A percentile compares a stretch with the other conserved stretches of the same genome.
These are phyloP conservation scores for Macrosiphum euphorbiae DNA, from an alignment of 2,888 invertebrate species.

Conservation along the genomic window DNA sequence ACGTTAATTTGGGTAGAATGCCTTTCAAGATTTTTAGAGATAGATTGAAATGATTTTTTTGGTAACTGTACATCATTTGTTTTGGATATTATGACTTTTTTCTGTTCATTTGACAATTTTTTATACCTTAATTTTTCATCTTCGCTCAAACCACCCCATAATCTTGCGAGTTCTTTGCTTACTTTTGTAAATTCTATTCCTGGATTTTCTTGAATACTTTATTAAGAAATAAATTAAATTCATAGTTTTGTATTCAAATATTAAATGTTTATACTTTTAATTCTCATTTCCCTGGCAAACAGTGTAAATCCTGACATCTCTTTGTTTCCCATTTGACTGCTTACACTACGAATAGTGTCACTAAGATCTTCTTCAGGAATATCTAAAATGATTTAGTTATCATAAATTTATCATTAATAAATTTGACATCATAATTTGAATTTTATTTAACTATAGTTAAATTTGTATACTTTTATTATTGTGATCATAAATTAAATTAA, in stretches of 20 bases:
- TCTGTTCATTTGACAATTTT: conserved; percentile 67
- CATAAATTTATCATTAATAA: too few relatives aligned
- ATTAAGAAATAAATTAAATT: conserved; percentile 29
- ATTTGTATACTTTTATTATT: background rate
- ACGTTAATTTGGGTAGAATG: conserved; percentile 60
- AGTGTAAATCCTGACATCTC: conserved; percentile 69
- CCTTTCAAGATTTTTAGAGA: conserved; percentile 45
- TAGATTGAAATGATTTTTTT: conserved; percentile 44
- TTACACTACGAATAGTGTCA: conserved; percentile 67
- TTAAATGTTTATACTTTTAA: conserved; percentile 69
- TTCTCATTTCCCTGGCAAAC: conserved; percentile 70
- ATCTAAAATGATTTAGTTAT: too few relatives aligned
- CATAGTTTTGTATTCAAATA: conserved; percentile 38
- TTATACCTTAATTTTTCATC: conserved; percentile 70
- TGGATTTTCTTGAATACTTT: conserved; percentile 67
- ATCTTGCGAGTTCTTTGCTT: conserved; percentile 69
- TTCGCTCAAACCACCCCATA: conserved; percentile 70
- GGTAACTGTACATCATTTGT: conserved; percentile 1
- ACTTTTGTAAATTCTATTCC: conserved; percentile 70
- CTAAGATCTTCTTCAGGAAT: conserved; percentile 21
- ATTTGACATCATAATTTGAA: background rate
- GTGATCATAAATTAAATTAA: background rate
- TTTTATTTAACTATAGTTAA: background rate
- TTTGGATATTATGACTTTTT: conserved; percentile 46
- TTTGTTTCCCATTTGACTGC: conserved; percentile 69